These are phyloP conservation scores for Conus betulinus DNA, from an alignment of 1,140 invertebrate genomes.

Conservation along the genomic window DNA sequence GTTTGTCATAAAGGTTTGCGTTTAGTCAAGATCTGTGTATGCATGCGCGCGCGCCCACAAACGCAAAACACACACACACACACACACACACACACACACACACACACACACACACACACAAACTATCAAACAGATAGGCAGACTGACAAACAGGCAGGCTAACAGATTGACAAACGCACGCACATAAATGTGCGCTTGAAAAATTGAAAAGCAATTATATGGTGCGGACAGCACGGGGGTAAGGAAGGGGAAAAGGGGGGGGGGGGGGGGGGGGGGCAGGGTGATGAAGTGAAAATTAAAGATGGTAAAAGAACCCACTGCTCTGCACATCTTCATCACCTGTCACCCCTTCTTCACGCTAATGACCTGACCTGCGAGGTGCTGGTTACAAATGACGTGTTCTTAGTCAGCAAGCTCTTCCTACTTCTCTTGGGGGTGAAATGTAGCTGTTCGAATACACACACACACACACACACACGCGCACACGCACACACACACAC, in stretches of 20 bases:
- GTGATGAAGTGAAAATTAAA: background rate
- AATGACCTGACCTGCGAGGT: background rate
- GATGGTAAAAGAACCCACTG: background rate
- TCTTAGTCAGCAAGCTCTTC: background rate
- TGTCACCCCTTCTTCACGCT: background rate
- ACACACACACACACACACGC: background rate
- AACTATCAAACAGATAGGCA: background rate
- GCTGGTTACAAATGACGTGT: background rate
- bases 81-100: background rate
- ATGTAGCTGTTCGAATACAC: background rate
- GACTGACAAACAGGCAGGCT: background rate
- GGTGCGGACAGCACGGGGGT: background rate
- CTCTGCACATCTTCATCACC: background rate
- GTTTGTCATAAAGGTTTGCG: too few relatives aligned
- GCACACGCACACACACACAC: background rate
- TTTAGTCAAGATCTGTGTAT: too few relatives aligned
- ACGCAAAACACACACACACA: background rate
- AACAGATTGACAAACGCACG: background rate
- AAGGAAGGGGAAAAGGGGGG: background rate
- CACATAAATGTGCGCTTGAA: background rate
- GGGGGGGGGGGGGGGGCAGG: background rate
- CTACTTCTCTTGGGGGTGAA: background rate
- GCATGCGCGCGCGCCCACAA: too few relatives aligned
- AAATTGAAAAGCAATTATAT: background rate
- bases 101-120: background rate